Conservation (phyloP, 2,888 invertebrate genomes). For the Oligia strigilis region DNA sequence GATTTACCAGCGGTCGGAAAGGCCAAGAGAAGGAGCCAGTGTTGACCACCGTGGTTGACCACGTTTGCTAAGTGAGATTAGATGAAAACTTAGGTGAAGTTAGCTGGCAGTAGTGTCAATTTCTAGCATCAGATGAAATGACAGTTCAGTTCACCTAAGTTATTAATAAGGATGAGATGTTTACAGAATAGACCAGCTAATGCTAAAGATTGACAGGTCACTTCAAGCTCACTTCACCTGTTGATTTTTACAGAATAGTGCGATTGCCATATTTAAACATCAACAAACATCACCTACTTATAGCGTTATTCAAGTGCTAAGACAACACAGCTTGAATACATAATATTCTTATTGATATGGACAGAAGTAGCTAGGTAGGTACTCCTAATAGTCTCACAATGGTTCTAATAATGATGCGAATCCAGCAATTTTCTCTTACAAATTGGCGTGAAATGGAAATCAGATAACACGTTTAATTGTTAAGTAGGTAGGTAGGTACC, state of each 20-base stretch:
- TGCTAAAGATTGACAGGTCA: no score
- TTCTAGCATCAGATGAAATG: background rate
- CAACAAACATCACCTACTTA: no score
- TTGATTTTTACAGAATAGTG: no score
- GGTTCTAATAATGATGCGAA: conserved; percentile 3
- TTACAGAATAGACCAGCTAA: background rate
- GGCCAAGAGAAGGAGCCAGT: background rate
- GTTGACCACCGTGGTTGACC: background rate
- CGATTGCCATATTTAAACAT: background rate
- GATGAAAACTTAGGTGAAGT: background rate
- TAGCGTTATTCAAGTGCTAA: background rate
- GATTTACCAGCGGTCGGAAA: background rate
- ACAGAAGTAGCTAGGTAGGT: background rate
- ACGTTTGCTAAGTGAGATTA: background rate
- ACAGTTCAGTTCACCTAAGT: background rate
- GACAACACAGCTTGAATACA: background rate
- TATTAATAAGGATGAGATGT: no score
- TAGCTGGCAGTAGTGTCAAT: background rate
- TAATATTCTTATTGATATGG: conserved; percentile 8
- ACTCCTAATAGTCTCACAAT: background rate
- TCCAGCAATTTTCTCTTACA: conserved; percentile 13
- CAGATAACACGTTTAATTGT: conserved; percentile 1
- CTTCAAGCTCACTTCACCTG: no score
- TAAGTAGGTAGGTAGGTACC: no score
- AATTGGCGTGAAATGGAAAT: conserved; percentile 35